These are phyloP conservation scores for Tokudaia tokunoshimensis DNA, from an alignment of 2,797 vertebrate genomes.

Conservation along the genomic window DNA sequence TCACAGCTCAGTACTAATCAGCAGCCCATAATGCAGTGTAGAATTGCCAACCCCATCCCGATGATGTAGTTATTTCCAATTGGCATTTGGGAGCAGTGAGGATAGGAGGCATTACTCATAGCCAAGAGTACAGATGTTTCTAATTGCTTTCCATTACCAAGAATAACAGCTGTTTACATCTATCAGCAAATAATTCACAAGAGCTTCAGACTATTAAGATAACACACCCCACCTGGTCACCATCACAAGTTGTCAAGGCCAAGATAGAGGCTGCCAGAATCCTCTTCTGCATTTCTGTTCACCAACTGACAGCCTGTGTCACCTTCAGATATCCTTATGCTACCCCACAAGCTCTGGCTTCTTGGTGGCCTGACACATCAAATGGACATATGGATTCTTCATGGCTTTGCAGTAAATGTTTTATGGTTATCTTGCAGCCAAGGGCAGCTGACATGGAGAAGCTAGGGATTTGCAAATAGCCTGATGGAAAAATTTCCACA, in stretches of 20 bases:
- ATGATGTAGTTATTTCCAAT: conserved; percentile 99
- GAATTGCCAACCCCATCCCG: conserved; percentile 89
- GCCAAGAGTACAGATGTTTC: conserved; percentile 99
- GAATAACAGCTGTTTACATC: conserved; percentile 99
- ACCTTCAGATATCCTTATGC: conserved; percentile 95
- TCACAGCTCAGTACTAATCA: conserved; percentile 95
- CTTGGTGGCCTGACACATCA: conserved; percentile 89
- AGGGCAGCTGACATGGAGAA: conserved; percentile 84
- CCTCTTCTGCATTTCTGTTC: conserved; percentile 91
- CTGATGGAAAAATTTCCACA: conserved; percentile 69
- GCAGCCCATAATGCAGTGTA: conserved; percentile 87
- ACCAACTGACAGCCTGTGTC: conserved; percentile 92
- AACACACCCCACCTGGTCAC: conserved; percentile 99
- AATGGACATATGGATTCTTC: conserved; percentile 90
- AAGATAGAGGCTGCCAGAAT: conserved; percentile 92
- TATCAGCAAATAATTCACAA: conserved; percentile 99
- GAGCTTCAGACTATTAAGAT: conserved; percentile 99
- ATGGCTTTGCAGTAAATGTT: conserved; percentile 89
- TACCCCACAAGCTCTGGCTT: conserved; percentile 88
- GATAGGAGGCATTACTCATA: conserved; percentile 95
- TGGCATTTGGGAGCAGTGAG: conserved; percentile 95
- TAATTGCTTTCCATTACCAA: conserved; percentile 99
- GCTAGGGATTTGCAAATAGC: conserved; percentile 81
- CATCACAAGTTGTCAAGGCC: conserved; percentile 94
- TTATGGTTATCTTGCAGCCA: conserved; percentile 87